Conservation (phyloP, 2,113 vertebrate species). For the Jaculus jaculus region DNA sequence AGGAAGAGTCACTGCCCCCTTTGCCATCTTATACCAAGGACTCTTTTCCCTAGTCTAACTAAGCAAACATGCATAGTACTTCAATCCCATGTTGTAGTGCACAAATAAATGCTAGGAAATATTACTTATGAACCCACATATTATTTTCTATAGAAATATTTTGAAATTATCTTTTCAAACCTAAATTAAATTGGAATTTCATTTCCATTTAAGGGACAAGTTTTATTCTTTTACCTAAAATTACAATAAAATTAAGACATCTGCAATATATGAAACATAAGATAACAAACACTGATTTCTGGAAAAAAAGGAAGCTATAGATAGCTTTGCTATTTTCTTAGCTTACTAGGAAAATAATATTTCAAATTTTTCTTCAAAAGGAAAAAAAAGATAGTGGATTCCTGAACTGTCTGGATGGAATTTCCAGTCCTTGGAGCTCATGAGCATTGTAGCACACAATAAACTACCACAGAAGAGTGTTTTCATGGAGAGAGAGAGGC, state of each 20-base stretch:
- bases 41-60: too few species aligned
- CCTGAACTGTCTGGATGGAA: not conserved
- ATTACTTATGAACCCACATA: not conserved
- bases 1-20: too few species aligned
- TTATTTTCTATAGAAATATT: not conserved
- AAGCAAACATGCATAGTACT: too few species aligned
- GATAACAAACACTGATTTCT: not conserved
- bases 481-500: not conserved
- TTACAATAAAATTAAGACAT: not conserved
- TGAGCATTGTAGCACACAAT: accelerated
- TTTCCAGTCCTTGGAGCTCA: not conserved
- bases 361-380: not conserved
- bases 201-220: not conserved
- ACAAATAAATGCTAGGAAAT: not conserved
- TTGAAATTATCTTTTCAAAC: constrained; percentile 9
- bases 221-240: not conserved
- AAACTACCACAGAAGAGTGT: not conserved
- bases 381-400: not conserved
- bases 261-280: not conserved
- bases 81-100: too few species aligned
- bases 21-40: too few species aligned
- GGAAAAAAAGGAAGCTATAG: not conserved
- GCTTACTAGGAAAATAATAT: not conserved
- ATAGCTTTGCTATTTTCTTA: not conserved
- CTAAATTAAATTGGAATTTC: not conserved